These are phyloP conservation scores for Eumeta japonica DNA, from an alignment of 1,140 invertebrate genomes.

Conservation along the genomic window DNA sequence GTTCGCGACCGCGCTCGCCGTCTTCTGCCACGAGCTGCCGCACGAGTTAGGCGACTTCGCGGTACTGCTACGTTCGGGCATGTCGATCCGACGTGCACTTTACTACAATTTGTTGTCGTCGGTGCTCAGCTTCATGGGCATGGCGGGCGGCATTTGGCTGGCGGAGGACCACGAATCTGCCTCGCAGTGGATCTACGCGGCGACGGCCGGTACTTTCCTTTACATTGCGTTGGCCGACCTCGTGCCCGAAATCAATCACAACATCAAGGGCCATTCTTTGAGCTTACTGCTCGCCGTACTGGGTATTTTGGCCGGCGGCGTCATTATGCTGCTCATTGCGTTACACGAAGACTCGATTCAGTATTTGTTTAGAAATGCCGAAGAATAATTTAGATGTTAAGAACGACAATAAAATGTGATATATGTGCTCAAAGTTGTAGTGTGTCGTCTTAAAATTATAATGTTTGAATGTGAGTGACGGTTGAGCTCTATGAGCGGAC, in stretches of 20 bases:
- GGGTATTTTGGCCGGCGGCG: conserved; percentile 68
- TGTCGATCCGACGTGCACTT: conserved; percentile 69
- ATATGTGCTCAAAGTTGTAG: no score
- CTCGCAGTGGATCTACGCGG: conserved; percentile 74
- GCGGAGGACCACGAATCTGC: conserved; percentile 66
- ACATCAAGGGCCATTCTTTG: conserved; percentile 40
- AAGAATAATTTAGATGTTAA: no score
- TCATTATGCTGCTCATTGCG: conserved; percentile 74
- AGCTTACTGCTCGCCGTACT: conserved; percentile 56
- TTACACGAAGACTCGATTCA: conserved; percentile 71
- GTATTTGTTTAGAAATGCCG: conserved; percentile 53
- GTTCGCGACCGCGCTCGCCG: conserved; percentile 74
- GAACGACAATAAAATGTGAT: no score
- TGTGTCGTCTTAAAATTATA: no score
- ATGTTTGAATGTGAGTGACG: no score
- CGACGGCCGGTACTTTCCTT: conserved; percentile 78
- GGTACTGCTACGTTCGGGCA: conserved; percentile 72
- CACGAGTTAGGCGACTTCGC: conserved; percentile 84
- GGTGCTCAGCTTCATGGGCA: conserved; percentile 72
- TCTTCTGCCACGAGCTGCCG: conserved; percentile 79
- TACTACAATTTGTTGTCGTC: conserved; percentile 75
- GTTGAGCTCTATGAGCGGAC: no score
- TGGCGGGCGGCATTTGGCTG: conserved; percentile 69
- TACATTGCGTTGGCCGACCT: conserved; percentile 82
- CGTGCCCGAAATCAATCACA: conserved; percentile 63